Evolutionary conservation across 2,888 invertebrate genomes (phyloP).

Genomic region (Cosmia pyralina): DNA sequence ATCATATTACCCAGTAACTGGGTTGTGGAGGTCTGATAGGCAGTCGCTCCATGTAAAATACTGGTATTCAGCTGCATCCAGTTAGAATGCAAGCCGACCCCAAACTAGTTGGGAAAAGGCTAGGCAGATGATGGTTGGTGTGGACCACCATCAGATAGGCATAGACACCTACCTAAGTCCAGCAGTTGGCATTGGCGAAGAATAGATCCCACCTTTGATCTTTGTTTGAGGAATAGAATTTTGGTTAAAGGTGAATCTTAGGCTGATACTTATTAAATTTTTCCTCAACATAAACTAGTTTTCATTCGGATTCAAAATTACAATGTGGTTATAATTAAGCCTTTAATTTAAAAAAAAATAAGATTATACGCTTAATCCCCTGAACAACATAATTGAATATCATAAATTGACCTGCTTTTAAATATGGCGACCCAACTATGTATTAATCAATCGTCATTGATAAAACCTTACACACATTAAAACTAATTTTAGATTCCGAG

Average conservation of each 20-base stretch:
- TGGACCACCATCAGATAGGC: not conserved
- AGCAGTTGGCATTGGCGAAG: too few relatives aligned
- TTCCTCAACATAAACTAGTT: not conserved
- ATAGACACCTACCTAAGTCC: not conserved
- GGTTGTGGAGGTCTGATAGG: too few relatives aligned
- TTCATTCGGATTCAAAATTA: not conserved
- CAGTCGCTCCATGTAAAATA: too few relatives aligned
- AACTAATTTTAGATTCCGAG: not conserved
- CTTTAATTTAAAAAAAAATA: not conserved
- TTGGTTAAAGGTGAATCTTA: not conserved
- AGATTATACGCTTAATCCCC: conserved; percentile 1
- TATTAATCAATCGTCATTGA: not conserved
- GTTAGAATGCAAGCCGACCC: too few relatives aligned
- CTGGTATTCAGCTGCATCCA: too few relatives aligned
- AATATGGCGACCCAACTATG: not conserved
- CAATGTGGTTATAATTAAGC: not conserved
- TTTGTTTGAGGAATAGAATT: too few relatives aligned
- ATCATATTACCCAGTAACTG: too few relatives aligned
- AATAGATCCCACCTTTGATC: not conserved
- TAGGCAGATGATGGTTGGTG: not conserved
- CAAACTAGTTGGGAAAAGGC: too few relatives aligned
- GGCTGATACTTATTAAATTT: not conserved
- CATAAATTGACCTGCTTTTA: not conserved
- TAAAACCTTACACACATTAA: not conserved
- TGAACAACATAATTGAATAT: not conserved